Evolutionary conservation across 2,888 invertebrate species (phyloP).

Genomic region (Eupithecia dodoneata): DNA sequence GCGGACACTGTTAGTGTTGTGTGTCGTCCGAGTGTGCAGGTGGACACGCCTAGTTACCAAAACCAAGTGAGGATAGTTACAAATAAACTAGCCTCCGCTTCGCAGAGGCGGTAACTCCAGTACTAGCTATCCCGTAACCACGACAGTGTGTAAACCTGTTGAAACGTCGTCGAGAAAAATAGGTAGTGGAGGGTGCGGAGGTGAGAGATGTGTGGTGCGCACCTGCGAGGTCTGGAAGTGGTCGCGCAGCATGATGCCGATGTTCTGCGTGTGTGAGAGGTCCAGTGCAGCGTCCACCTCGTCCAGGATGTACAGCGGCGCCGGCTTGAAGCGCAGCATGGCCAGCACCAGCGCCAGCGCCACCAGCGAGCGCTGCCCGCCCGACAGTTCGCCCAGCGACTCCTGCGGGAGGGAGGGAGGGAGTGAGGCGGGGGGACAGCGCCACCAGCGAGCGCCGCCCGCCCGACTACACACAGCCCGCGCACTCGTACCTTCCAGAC

Average conservation of each 20-base stretch:
- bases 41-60: too few relatives aligned
- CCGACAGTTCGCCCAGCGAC: slow-evolving; percentile 96
- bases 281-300: slow-evolving; percentile 99
- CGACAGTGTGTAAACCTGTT: too few relatives aligned
- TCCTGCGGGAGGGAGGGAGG: slow-evolving; percentile 60
- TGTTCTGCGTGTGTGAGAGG: slow-evolving; percentile 99
- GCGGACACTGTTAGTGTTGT: too few relatives aligned
- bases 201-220: slow-evolving; percentile 54
- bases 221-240: slow-evolving; percentile 86
- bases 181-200: too few relatives aligned
- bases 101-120: too few relatives aligned
- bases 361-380: slow-evolving; percentile 97
- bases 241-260: slow-evolving; percentile 95
- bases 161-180: too few relatives aligned
- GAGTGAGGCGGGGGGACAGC: slow-evolving; percentile 83
- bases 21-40: too few relatives aligned
- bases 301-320: slow-evolving; percentile 98
- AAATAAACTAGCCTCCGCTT: too few relatives aligned
- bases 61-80: too few relatives aligned
- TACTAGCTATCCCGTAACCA: too few relatives aligned
- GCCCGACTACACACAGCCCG: slow-evolving; percentile 96
- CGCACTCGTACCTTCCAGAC: slow-evolving; percentile 96
- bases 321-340: slow-evolving; percentile 98
- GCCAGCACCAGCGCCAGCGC: slow-evolving; percentile 98
- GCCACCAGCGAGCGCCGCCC: slow-evolving; percentile 98